Evolutionary conservation across 2,888 invertebrate genomes (phyloP).

Genomic region (Sarcophaga subvicina): DNA sequence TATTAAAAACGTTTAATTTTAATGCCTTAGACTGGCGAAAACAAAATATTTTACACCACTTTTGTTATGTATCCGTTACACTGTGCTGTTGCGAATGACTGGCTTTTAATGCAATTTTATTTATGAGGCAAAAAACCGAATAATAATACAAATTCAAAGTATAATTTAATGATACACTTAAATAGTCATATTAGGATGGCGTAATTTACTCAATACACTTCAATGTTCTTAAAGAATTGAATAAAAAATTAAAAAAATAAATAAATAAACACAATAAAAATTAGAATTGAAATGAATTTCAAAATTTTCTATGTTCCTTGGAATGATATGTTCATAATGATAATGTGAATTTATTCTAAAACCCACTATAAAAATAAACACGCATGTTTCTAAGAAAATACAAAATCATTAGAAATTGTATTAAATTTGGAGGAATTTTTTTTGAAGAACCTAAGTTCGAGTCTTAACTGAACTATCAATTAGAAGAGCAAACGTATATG

Average conservation of each 20-base stretch:
- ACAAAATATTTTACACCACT: neutral
- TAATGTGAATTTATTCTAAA: neutral
- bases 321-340: neutral
- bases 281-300: neutral
- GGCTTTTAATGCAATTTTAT: constrained; percentile 1
- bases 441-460: too few species aligned
- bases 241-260: neutral
- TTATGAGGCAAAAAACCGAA: neutral
- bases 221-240: neutral
- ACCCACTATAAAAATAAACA: neutral
- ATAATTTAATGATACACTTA: constrained; percentile 41
- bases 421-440: too few species aligned
- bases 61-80: neutral
- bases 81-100: neutral
- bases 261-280: neutral
- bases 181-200: constrained; percentile 46
- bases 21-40: too few species aligned
- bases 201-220: constrained; percentile 43
- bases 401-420: neutral
- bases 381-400: neutral
- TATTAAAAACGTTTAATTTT: too few species aligned
- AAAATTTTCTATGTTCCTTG: neutral
- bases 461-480: too few species aligned
- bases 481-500: too few species aligned
- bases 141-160: neutral